These are phyloP conservation scores for Andrena bicolor DNA, from an alignment of 2,888 invertebrate genomes.

Conservation along the genomic window DNA sequence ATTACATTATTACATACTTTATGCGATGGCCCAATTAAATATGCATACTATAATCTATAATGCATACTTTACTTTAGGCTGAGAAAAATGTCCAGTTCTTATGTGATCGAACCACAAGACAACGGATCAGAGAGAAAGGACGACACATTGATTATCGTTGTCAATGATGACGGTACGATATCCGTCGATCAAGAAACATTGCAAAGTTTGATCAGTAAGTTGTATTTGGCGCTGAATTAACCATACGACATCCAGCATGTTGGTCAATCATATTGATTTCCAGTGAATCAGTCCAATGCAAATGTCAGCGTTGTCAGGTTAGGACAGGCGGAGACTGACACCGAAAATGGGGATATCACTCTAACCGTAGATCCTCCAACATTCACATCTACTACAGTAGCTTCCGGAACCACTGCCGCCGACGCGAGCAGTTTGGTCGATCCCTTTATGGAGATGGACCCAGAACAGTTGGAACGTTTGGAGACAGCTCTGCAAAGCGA, in stretches of 20 bases:
- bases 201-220: slow-evolving; percentile 92
- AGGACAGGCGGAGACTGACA: slow-evolving; percentile 80
- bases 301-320: slow-evolving; percentile 84
- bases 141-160: slow-evolving; percentile 93
- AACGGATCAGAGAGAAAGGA: slow-evolving; percentile 86
- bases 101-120: slow-evolving; percentile 80
- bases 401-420: slow-evolving; percentile 54
- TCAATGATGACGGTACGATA: slow-evolving; percentile 94
- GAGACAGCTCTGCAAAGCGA: slow-evolving; percentile 86
- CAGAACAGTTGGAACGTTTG: slow-evolving; percentile 85
- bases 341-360: slow-evolving; percentile 79
- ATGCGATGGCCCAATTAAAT: not conserved
- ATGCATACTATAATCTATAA: not conserved
- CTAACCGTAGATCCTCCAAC: slow-evolving; percentile 82
- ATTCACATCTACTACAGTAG: slow-evolving; percentile 61
- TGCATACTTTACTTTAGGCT: slow-evolving; percentile 35
- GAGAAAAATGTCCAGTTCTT: slow-evolving; percentile 82
- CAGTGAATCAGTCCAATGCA: slow-evolving; percentile 82
- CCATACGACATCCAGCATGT: not conserved
- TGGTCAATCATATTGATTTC: slow-evolving; percentile 25
- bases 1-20: not conserved
- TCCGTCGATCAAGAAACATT: slow-evolving; percentile 93
- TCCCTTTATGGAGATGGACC: slow-evolving; percentile 86
- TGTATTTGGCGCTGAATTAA: not conserved
- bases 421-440: slow-evolving; percentile 80